These are phyloP conservation scores for Sipha maydis DNA, from an alignment of 2,888 invertebrate genomes.

Conservation along the genomic window DNA sequence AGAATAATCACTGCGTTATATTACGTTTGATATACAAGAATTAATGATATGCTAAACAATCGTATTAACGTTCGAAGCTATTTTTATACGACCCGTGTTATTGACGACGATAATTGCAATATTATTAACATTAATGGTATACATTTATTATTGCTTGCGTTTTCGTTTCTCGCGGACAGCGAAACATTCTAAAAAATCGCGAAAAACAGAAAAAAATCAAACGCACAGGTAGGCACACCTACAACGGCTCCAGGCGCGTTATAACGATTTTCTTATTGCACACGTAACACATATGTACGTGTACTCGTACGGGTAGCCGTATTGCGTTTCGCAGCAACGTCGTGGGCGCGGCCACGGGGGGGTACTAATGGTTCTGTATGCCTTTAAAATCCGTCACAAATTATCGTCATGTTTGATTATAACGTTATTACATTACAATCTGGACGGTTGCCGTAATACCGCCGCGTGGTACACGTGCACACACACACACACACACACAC, in stretches of 20 bases:
- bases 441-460: constrained; percentile 43
- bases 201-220: too few relatives aligned
- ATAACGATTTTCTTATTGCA: too few relatives aligned
- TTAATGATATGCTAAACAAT: constrained; percentile 9
- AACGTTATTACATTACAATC: constrained; percentile 55
- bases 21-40: background rate
- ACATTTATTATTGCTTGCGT: too few relatives aligned
- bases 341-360: background rate
- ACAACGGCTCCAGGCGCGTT: too few relatives aligned
- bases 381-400: constrained; percentile 58
- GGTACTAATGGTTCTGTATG: background rate
- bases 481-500: background rate
- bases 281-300: too few relatives aligned
- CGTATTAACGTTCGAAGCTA: background rate
- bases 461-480: background rate
- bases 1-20: background rate
- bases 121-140: too few relatives aligned
- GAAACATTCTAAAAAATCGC: too few relatives aligned
- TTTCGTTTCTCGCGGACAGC: too few relatives aligned
- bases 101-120: background rate
- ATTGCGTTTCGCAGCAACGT: too few relatives aligned
- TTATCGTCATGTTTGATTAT: constrained; percentile 61
- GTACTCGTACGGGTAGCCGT: too few relatives aligned
- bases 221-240: too few relatives aligned
- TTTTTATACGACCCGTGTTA: background rate